phyloP scores from a whole-genome alignment of 37 sponge, comb jelly and placozoan genomes.

The Hexactinellida sp. region DNA sequence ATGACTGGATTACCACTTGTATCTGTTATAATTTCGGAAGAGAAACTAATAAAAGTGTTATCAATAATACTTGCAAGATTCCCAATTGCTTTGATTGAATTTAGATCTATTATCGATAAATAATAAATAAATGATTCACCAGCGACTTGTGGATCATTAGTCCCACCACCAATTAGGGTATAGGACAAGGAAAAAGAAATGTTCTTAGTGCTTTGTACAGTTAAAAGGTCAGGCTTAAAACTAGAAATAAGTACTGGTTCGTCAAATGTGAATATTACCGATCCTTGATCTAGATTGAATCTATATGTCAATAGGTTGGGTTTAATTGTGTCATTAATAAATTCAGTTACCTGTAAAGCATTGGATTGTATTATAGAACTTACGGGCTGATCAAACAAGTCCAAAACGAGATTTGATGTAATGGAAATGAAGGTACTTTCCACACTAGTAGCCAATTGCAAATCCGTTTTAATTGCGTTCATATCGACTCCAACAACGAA shows the following conservation, averaged over 20 bases:
- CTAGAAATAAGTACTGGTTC: conserved; percentile 49
- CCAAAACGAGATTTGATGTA: conserved; percentile 28
- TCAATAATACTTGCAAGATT: conserved; percentile 26
- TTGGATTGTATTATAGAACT: neutral
- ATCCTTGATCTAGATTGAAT: conserved; percentile 50
- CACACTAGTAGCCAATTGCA: conserved; percentile 31
- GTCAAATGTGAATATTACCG: conserved; percentile 43
- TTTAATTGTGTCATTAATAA: conserved; percentile 35
- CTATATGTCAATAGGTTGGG: conserved; percentile 46
- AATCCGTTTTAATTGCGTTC: conserved; percentile 42
- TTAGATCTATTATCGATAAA: conserved; percentile 26
- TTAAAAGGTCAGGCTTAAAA: conserved; percentile 47
- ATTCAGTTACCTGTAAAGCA: conserved; percentile 20
- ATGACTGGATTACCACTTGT: conserved; percentile 52
- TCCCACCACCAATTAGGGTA: conserved; percentile 41
- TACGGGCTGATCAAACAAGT: conserved; percentile 67
- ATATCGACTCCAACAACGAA: conserved; percentile 24
- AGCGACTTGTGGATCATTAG: neutral
- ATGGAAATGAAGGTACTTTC: conserved; percentile 48
- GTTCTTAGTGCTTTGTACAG: conserved; percentile 42
- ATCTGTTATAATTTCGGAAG: conserved; percentile 33
- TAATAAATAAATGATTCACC: neutral
- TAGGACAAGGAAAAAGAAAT: conserved; percentile 25
- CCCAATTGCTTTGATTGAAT: conserved; percentile 48
- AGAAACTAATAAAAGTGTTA: conserved; percentile 37